Conservation (phyloP, 2,888 invertebrate genomes). For the Apotomis turbidana region DNA sequence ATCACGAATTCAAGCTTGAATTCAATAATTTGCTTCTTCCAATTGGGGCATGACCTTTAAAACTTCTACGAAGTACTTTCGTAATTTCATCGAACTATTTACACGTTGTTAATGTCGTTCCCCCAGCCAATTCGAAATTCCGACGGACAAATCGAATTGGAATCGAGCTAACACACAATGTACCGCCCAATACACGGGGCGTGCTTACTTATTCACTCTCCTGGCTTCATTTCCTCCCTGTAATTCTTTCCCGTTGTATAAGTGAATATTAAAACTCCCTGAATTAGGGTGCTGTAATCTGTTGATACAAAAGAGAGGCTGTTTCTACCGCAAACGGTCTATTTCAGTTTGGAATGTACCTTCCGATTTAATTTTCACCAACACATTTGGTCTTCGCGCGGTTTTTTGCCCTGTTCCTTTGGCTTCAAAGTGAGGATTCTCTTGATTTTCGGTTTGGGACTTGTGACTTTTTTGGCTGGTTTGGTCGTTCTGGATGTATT, state of each 20-base stretch:
- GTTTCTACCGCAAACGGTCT: slow-evolving; percentile 51
- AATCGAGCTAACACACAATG: slow-evolving; percentile 77
- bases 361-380: slow-evolving; percentile 60
- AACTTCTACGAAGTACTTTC: slow-evolving; percentile 37
- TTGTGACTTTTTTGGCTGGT: slow-evolving; percentile 10
- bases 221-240: slow-evolving; percentile 79
- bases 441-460: slow-evolving; percentile 12
- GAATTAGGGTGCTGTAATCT: slow-evolving; percentile 60
- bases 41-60: slow-evolving; percentile 15
- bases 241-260: slow-evolving; percentile 81
- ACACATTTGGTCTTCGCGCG: neutral
- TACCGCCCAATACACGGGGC: slow-evolving; percentile 64
- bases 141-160: slow-evolving; percentile 76
- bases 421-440: slow-evolving; percentile 4
- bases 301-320: slow-evolving; percentile 52
- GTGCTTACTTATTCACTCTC: slow-evolving; percentile 76
- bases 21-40: neutral
- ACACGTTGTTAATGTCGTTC: slow-evolving; percentile 74
- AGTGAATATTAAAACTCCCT: slow-evolving; percentile 78
- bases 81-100: slow-evolving; percentile 61
- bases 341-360: slow-evolving; percentile 48
- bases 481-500: slow-evolving; percentile 46
- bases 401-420: slow-evolving; percentile 8
- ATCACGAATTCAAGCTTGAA: neutral
- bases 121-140: slow-evolving; percentile 54